These are phyloP conservation scores for Anolis sagrei DNA, from an alignment of 2,113 vertebrate species.

Conservation along the genomic window DNA sequence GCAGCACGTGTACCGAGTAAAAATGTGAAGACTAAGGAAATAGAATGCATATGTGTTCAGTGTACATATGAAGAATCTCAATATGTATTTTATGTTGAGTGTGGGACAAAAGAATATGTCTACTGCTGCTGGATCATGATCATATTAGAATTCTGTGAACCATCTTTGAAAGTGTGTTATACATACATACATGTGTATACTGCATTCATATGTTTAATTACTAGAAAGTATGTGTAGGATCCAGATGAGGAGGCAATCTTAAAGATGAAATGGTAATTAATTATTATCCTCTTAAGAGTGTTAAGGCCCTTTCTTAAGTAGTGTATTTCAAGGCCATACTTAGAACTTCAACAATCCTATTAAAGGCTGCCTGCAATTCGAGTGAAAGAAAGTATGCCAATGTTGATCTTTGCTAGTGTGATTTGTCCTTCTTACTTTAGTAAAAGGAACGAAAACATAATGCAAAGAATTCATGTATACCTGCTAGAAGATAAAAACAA, in stretches of 20 bases:
- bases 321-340: constrained; percentile 9
- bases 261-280: constrained; percentile 17
- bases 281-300: constrained; percentile 5
- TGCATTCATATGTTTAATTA: not conserved
- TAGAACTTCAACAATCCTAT: not conserved
- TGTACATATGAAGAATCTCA: too few relatives aligned
- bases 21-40: not conserved
- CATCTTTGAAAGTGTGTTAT: not conserved
- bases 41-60: not conserved
- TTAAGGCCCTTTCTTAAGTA: constrained; percentile 3
- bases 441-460: not conserved
- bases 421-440: not conserved
- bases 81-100: not conserved
- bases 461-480: not conserved
- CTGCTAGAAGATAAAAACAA: not conserved
- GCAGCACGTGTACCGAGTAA: not conserved
- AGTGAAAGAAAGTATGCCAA: not conserved
- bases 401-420: not conserved
- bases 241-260: not conserved
- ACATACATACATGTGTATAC: not conserved
- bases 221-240: not conserved
- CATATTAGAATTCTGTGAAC: not conserved
- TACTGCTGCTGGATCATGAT: not conserved
- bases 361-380: not conserved
- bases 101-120: not conserved